These are phyloP conservation scores for Gordius sp. DNA, from an alignment of 2,888 invertebrate species.

Conservation along the genomic window DNA sequence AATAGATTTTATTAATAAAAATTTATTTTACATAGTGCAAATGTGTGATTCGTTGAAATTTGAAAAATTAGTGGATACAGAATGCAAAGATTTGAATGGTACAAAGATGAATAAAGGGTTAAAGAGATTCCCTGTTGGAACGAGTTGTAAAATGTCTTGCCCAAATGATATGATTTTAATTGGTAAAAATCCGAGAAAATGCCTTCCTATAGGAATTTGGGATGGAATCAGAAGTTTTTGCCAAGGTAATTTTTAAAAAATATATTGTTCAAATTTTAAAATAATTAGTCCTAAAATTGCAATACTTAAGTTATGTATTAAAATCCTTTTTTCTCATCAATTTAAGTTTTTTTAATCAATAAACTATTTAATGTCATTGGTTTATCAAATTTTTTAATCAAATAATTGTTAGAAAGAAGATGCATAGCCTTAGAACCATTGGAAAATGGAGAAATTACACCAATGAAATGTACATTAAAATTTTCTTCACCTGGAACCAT, in stretches of 20 bases:
- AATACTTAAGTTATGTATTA: too few relatives aligned
- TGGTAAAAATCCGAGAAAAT: background rate
- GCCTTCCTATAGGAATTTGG: background rate
- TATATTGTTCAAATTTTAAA: too few relatives aligned
- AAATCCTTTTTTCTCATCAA: too few relatives aligned
- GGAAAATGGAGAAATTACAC: background rate
- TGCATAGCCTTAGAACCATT: background rate
- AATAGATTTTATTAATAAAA: too few relatives aligned
- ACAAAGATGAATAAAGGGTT: background rate
- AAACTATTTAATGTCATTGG: too few relatives aligned
- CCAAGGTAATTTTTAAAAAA: background rate
- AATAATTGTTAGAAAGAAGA: background rate
- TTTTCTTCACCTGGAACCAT: background rate
- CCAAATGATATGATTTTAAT: background rate
- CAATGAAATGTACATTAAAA: background rate
- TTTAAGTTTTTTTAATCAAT: too few relatives aligned
- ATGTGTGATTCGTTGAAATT: too few relatives aligned
- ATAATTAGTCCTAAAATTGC: too few relatives aligned
- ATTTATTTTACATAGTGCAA: background rate
- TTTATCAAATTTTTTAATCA: background rate
- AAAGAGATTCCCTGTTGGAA: too few relatives aligned
- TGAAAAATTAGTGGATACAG: too few relatives aligned
- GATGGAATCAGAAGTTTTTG: constrained; percentile 5
- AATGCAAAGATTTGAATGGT: background rate
- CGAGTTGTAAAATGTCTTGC: background rate